These are phyloP conservation scores for Anniella stebbinsi DNA, from an alignment of 2,797 vertebrate genomes.

Conservation along the genomic window DNA sequence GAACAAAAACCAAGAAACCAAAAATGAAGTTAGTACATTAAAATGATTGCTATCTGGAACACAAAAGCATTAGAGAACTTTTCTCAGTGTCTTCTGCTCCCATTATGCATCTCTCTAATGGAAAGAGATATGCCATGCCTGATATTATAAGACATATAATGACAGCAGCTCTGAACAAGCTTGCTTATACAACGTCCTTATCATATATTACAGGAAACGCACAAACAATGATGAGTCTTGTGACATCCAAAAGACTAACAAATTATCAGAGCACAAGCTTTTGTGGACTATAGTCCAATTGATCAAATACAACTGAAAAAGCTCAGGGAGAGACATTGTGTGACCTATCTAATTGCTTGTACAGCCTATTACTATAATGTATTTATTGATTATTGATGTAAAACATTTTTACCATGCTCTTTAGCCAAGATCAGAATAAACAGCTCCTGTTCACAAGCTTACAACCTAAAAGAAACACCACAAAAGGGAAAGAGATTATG, in stretches of 20 bases:
- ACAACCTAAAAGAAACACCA: too few species aligned
- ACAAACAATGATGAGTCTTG: not conserved
- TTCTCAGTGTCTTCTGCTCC: not conserved
- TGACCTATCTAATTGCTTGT: not conserved
- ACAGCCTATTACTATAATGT: not conserved
- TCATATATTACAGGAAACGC: not conserved
- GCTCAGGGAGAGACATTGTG: not conserved
- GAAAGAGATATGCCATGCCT: not conserved
- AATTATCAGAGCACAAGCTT: not conserved
- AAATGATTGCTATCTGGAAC: not conserved
- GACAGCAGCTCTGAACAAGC: not conserved
- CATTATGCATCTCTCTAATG: not conserved
- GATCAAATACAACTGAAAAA: not conserved
- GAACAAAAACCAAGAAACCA: too few species aligned
- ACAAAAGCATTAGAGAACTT: not conserved
- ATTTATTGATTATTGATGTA: not conserved
- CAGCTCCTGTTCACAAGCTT: not conserved
- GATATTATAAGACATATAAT: not conserved
- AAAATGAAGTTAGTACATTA: conserved; percentile 12
- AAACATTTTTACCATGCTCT: not conserved
- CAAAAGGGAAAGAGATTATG: not conserved
- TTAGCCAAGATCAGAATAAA: not conserved
- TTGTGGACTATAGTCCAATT: not conserved
- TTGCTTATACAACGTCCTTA: not conserved
- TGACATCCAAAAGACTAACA: not conserved